Conservation (phyloP, 2,888 invertebrate species). For the Tiliacea citrago region DNA sequence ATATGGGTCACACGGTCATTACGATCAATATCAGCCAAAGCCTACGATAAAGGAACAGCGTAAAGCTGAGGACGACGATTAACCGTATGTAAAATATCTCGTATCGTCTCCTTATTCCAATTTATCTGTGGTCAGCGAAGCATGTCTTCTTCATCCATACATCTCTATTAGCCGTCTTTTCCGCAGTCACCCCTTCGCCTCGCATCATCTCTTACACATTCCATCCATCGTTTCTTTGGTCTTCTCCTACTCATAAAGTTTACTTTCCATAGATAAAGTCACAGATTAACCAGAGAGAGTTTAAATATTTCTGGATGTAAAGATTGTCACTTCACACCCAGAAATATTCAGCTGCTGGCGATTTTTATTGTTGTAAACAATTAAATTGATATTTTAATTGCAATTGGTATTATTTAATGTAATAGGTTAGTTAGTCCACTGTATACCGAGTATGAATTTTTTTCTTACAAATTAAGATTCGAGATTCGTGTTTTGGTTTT, state of each 20-base stretch:
- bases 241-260: background rate
- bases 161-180: background rate
- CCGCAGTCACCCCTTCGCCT: background rate
- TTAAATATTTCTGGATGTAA: too few species aligned
- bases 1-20: background rate
- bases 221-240: background rate
- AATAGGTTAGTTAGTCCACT: background rate
- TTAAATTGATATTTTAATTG: background rate
- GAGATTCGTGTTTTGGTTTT: too few species aligned
- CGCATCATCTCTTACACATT: background rate
- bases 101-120: background rate
- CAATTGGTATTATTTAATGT: background rate
- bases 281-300: too few species aligned
- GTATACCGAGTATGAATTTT: background rate
- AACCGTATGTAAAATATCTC: slow-evolving; percentile 11
- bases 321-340: too few species aligned
- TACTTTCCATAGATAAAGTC: too few species aligned
- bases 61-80: background rate
- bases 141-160: background rate
- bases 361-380: background rate
- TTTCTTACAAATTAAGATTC: background rate
- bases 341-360: too few species aligned
- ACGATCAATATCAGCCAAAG: background rate
- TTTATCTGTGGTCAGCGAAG: too few species aligned
- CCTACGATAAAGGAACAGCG: rapidly evolving